Evolutionary conservation across 2,888 invertebrate genomes (phyloP), one percentile per base, ranked within the genome.

Genomic region (Caenorhabditis sp.): DNA sequence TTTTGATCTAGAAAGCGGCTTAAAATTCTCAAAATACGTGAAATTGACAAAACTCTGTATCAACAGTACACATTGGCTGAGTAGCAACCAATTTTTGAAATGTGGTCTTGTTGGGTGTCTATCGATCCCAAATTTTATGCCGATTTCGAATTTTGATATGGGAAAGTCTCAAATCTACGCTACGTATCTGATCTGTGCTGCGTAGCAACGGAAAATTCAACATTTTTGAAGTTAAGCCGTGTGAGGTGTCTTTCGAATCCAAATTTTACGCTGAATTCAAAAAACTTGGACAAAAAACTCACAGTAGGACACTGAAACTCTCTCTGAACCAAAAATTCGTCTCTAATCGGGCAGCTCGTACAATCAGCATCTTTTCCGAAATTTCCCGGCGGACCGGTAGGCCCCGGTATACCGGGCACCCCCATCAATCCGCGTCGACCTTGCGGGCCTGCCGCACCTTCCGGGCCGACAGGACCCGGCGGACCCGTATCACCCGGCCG

Each of bases 281-380:
- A 12, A 31, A 24, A 14, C 23, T 23, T 43, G 23, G 17, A n/a
- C n/a, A n/a, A n/a, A n/a, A n/a, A 19, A n/a, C 62, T 55, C 26
- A 73, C 72, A 53, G 50, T 78, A 5, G 82, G 82, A 70, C 82
- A 82, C 23, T 76, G 69, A 12, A 72, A 62, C 17, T 65, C 69
- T 37, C 69, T n/a, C 51, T 76, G 73, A 55, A 81, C 62, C 24
- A 83, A 67, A 23, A 81, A 77, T 12, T 79, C 71, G 24, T 81
- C 81, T 8, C 76, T 66, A 12, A 86, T 69, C 8, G 86, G 86
- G 68, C 87, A 87, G 8, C 75, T 62, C 0, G 77, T 68, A 54
- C 87, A 87, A 51, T 77, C 66, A 1, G 85, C 86, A 54, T 86
- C 83, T 10, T 69, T 69, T 26, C 87, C 87, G 0, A 79, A 76